Evolutionary conservation across 1,140 invertebrate genomes (phyloP).

Genomic region (Penaeus chinensis): DNA sequence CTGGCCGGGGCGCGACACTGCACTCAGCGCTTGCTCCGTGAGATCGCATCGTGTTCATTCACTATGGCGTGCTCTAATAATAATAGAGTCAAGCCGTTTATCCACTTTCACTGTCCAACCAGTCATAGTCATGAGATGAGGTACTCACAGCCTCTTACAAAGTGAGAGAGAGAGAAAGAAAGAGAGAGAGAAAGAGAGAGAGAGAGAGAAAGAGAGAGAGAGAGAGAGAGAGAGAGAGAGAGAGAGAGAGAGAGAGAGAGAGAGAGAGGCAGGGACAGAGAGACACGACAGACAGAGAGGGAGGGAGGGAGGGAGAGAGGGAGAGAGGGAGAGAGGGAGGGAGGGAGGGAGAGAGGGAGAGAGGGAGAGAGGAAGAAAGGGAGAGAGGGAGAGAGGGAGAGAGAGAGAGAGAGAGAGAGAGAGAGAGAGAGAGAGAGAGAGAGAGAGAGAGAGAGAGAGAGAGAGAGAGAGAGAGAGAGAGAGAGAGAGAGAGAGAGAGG

Average conservation of each 20-base stretch:
- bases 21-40: too few species aligned
- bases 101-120: too few species aligned
- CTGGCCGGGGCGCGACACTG: too few species aligned
- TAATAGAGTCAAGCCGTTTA: too few species aligned
- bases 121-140: too few species aligned
- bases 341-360: neutral
- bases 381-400: conserved; percentile 8
- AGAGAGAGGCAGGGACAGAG: neutral
- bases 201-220: too few species aligned
- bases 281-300: neutral
- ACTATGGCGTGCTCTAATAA: too few species aligned
- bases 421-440: neutral
- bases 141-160: too few species aligned
- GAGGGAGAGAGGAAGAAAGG: conserved; percentile 8
- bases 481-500: neutral
- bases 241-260: conserved; percentile 9
- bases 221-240: conserved; percentile 8
- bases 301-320: neutral
- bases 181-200: too few species aligned
- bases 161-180: too few species aligned
- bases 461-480: neutral
- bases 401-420: too few species aligned
- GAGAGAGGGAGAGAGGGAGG: conserved; percentile 2
- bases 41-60: too few species aligned
- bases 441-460: neutral